Conservation (phyloP, 1,140 invertebrate species). For the Pseudomyrmex concolor region DNA sequence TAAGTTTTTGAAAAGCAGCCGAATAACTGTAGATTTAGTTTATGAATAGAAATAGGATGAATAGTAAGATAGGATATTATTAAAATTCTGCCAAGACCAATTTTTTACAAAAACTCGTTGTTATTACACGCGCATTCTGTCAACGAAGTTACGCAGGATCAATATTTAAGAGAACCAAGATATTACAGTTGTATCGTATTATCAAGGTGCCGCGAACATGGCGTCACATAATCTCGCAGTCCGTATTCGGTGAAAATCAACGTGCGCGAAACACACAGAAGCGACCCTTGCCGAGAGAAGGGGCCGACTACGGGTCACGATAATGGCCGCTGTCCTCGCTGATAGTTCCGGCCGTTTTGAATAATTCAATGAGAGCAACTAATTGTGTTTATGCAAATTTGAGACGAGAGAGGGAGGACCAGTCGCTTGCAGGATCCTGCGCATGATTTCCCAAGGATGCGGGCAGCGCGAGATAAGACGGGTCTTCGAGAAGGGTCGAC, state of each 20-base stretch:
- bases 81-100: neutral
- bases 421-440: conserved; percentile 36
- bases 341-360: conserved; percentile 78
- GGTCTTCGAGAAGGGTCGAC: conserved; percentile 34
- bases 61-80: neutral
- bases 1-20: neutral
- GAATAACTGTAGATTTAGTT: neutral
- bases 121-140: neutral
- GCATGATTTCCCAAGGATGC: conserved; percentile 82
- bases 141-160: neutral
- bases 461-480: conserved; percentile 78
- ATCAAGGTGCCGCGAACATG: neutral
- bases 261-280: conserved; percentile 52
- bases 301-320: conserved; percentile 64
- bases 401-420: conserved; percentile 46
- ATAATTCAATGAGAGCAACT: conserved; percentile 84
- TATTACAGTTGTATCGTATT: neutral
- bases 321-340: conserved; percentile 63
- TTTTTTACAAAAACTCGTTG: conserved; percentile 5
- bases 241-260: conserved; percentile 57
- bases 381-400: conserved; percentile 84
- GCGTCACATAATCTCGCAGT: conserved; percentile 62
- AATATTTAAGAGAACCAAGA: neutral
- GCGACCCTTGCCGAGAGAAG: conserved; percentile 61
- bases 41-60: neutral